Evolutionary conservation across 2,113 vertebrate species (phyloP).

Genomic region (Ancistrus triradiatus): DNA sequence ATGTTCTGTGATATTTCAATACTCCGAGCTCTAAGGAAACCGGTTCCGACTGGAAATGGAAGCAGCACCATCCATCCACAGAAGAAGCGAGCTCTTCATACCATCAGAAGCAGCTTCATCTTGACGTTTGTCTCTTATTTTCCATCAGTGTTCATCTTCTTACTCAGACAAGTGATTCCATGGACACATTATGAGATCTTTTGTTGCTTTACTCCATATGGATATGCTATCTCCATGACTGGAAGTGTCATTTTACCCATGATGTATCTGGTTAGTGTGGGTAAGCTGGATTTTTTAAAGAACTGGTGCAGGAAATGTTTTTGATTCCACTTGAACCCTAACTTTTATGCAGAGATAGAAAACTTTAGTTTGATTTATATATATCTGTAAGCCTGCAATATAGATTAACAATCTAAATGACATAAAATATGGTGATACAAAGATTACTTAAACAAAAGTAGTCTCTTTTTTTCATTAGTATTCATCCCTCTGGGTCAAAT

Average conservation of each 20-base stretch:
- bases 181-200: not conserved
- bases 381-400: too few relatives aligned
- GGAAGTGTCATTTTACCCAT: conserved; percentile 26
- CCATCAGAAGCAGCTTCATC: conserved; percentile 20
- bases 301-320: not conserved
- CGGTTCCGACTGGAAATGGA: conserved; percentile 23
- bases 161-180: not conserved
- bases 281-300: conserved; percentile 2
- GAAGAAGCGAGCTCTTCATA: conserved; percentile 26
- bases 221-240: not conserved
- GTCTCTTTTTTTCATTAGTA: too few relatives aligned
- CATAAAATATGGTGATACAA: too few relatives aligned
- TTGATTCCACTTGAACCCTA: too few relatives aligned
- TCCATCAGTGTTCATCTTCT: conserved; percentile 19
- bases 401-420: too few relatives aligned
- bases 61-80: conserved; percentile 23
- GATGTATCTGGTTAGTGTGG: conserved; percentile 11
- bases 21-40: conserved; percentile 17
- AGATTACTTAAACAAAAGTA: too few relatives aligned
- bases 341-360: too few relatives aligned
- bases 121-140: conserved; percentile 14
- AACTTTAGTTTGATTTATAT: too few relatives aligned
- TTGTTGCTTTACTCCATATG: not conserved
- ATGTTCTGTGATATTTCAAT: conserved; percentile 24
- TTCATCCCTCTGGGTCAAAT: too few relatives aligned